These are phyloP conservation scores for Cydia pomonella DNA, from an alignment of 1,140 invertebrate species.

Conservation along the genomic window DNA sequence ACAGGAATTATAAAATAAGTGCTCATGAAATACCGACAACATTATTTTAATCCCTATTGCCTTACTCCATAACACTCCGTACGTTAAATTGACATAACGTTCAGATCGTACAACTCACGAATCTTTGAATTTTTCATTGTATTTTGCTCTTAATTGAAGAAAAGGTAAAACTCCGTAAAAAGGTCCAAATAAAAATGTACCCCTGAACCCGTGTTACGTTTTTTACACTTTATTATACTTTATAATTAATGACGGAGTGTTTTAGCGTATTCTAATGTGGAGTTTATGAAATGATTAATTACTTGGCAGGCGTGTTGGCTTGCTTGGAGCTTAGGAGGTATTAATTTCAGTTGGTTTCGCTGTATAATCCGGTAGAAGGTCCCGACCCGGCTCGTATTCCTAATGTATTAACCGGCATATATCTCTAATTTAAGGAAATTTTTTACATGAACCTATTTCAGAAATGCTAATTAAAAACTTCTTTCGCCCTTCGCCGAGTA, in stretches of 20 bases:
- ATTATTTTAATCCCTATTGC: conserved; percentile 21
- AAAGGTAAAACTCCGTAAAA: conserved; percentile 1
- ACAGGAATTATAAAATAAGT: conserved; percentile 14
- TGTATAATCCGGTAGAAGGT: conserved; percentile 5
- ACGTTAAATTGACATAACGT: conserved; percentile 15
- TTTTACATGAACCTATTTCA: no score
- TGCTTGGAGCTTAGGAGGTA: conserved; percentile 22
- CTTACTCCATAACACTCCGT: neutral
- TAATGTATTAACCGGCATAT: neutral
- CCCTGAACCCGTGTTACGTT: neutral
- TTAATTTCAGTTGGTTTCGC: conserved; percentile 27
- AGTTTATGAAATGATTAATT: conserved; percentile 32
- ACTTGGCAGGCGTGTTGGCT: neutral
- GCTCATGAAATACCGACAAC: neutral
- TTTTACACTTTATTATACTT: conserved; percentile 33
- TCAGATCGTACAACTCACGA: conserved; percentile 7
- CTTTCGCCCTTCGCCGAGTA: no score
- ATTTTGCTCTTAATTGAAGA: conserved; percentile 23
- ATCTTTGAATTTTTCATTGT: conserved; percentile 19
- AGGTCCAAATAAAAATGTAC: conserved; percentile 6
- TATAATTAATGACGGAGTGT: conserved; percentile 21
- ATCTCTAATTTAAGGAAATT: neutral
- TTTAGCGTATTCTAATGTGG: conserved; percentile 23
- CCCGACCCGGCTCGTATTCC: neutral
- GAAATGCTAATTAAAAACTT: no score